phyloP scores from a whole-genome alignment of 2,888 invertebrate genomes.

The Steinernema carpocapsae region DNA sequence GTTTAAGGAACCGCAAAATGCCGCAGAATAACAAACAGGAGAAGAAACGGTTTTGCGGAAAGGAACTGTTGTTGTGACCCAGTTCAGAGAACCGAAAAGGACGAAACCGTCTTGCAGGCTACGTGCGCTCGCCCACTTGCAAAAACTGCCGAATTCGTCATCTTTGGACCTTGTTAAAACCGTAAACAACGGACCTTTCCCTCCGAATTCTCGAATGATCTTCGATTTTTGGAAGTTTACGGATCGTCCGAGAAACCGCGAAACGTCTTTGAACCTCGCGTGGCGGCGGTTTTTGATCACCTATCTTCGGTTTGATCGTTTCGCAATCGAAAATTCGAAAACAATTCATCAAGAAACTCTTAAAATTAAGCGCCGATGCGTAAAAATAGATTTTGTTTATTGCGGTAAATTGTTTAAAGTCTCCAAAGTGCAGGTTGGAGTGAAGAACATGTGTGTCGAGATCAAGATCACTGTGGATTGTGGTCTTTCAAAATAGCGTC shows the following conservation, averaged over 20 bases:
- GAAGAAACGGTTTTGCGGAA: neutral
- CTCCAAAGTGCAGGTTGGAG: too few species aligned
- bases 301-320: slow-evolving; percentile 16
- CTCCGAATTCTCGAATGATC: neutral
- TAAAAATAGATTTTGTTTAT: too few species aligned
- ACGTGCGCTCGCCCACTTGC: neutral
- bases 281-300: slow-evolving; percentile 9
- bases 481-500: too few species aligned
- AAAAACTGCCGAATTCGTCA: slow-evolving; percentile 1
- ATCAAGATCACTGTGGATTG: too few species aligned
- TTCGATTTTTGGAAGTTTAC: slow-evolving; percentile 17
- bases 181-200: neutral
- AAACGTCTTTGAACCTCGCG: neutral
- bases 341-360: neutral
- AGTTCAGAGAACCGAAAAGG: slow-evolving; percentile 2
- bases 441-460: too few species aligned
- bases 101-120: neutral
- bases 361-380: neutral
- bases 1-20: neutral
- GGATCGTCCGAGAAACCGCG: neutral
- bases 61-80: slow-evolving; percentile 6
- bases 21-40: neutral
- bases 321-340: slow-evolving; percentile 22
- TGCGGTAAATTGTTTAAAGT: too few species aligned
- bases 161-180: neutral